Evolutionary conservation across 2,888 invertebrate genomes (phyloP).

Genomic region (Oscheius sp.): DNA sequence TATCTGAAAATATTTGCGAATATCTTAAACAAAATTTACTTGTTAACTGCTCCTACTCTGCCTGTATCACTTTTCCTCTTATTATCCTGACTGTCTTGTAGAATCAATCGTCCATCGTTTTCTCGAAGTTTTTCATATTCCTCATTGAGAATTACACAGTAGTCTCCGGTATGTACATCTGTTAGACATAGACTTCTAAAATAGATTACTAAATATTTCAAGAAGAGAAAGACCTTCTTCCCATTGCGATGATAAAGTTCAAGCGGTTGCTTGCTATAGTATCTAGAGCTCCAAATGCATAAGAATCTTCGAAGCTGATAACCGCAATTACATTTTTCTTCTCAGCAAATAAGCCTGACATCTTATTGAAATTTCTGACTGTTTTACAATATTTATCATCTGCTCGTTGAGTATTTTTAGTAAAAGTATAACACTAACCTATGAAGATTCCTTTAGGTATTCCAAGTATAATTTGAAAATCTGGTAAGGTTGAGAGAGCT

Average conservation of each 20-base stretch:
- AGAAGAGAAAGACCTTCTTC: not conserved
- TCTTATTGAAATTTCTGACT: not conserved
- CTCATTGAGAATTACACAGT: not conserved
- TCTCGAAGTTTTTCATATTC: not conserved
- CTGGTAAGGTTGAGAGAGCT: not conserved
- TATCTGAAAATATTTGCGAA: not conserved
- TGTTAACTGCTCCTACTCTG: constrained; percentile 1
- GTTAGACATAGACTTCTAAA: not conserved
- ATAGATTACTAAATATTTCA: not conserved
- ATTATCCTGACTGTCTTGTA: not conserved
- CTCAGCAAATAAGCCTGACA: not conserved
- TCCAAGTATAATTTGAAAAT: not conserved
- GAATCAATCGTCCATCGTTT: not conserved
- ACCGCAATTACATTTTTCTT: not conserved
- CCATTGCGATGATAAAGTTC: constrained; percentile 7
- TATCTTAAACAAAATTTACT: not conserved
- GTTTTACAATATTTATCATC: not conserved
- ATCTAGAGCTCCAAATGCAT: not conserved
- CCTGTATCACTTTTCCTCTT: not conserved
- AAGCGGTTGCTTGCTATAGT: not conserved
- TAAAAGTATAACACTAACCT: not conserved
- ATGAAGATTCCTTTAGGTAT: not conserved
- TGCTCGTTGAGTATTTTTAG: not conserved
- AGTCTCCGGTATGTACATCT: not conserved
- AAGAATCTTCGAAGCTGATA: not conserved